Conservation (phyloP, 2,888 invertebrate species). For the Silvanus unidentatus region DNA sequence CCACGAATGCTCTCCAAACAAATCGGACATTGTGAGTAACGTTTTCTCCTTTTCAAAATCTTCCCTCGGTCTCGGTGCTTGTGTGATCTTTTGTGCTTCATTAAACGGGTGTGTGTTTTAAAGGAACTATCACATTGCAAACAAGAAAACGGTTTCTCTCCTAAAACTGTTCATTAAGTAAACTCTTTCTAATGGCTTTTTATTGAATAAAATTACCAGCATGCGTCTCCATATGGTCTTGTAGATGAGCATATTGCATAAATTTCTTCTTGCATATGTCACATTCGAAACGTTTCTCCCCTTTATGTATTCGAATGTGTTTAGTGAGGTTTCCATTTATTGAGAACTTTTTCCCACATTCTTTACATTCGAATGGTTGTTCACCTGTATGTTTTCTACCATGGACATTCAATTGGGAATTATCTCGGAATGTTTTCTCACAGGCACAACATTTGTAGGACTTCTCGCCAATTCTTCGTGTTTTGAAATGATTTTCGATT, state of each 20-base stretch:
- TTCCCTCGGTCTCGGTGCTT: conserved; percentile 26
- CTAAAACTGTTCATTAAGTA: conserved; percentile 11
- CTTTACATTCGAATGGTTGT: conserved; percentile 36
- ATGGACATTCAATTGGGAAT: conserved; percentile 38
- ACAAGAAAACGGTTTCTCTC: conserved; percentile 36
- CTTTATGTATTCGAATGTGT: conserved; percentile 39
- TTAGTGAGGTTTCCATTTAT: conserved; percentile 41
- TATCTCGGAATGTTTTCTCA: conserved; percentile 36
- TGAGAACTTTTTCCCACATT: conserved; percentile 38
- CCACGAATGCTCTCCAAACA: conserved; percentile 34
- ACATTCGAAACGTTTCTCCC: conserved; percentile 36
- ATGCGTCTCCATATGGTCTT: conserved; percentile 39
- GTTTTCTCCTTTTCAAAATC: conserved; percentile 17
- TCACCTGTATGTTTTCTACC: conserved; percentile 39
- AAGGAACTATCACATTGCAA: conserved; percentile 37
- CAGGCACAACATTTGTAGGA: conserved; percentile 37
- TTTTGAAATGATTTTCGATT: conserved; percentile 28
- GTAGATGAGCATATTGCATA: conserved; percentile 39
- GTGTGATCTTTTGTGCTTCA: conserved; percentile 35
- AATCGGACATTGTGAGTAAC: conserved; percentile 31
- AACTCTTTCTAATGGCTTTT: no score
- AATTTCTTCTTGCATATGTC: conserved; percentile 37
- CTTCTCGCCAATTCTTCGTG: conserved; percentile 26
- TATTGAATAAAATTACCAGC: conserved; percentile 23
- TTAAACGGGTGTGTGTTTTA: conserved; percentile 36